These are phyloP conservation scores for Lobophora halterata DNA, from an alignment of 2,888 invertebrate genomes.

Conservation along the genomic window DNA sequence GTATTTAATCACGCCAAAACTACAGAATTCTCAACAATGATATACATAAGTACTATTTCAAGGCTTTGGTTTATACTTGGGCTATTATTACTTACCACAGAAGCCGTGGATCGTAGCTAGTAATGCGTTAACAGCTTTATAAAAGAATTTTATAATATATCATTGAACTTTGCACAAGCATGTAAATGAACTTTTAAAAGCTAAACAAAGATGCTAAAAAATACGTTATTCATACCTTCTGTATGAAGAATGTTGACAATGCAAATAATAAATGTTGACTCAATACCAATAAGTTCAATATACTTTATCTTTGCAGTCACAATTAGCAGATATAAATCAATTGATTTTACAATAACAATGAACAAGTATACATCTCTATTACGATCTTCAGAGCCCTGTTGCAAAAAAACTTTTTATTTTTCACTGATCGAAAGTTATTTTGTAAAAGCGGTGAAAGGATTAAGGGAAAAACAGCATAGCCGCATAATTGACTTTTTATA, in stretches of 20 bases:
- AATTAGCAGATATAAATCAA: slow-evolving; percentile 6
- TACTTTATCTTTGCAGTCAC: slow-evolving; percentile 1
- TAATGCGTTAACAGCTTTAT: too few relatives aligned
- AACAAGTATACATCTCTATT: slow-evolving; percentile 8
- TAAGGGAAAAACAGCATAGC: not conserved
- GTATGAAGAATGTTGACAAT: slow-evolving; percentile 15
- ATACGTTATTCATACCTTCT: slow-evolving; percentile 15
- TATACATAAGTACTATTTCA: too few relatives aligned
- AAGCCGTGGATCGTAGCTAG: too few relatives aligned
- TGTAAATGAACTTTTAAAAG: slow-evolving; percentile 23
- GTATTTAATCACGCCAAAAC: too few relatives aligned
- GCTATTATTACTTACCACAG: too few relatives aligned
- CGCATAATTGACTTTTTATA: slow-evolving; percentile 8
- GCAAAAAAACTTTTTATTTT: slow-evolving; percentile 20
- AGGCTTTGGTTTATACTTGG: too few relatives aligned
- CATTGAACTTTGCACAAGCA: slow-evolving; percentile 8
- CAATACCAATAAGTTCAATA: not conserved
- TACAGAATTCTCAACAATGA: too few relatives aligned
- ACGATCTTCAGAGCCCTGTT: slow-evolving; percentile 9
- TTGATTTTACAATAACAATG: slow-evolving; percentile 14
- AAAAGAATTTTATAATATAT: not conserved
- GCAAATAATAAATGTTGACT: too few relatives aligned
- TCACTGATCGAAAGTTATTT: not conserved
- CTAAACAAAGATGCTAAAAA: slow-evolving; percentile 13
- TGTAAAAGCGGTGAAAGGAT: not conserved